Evolutionary conservation across 2,888 invertebrate genomes (phyloP), one percentile per base, ranked within the genome.

Genomic region (Ichneumon xanthorius): DNA sequence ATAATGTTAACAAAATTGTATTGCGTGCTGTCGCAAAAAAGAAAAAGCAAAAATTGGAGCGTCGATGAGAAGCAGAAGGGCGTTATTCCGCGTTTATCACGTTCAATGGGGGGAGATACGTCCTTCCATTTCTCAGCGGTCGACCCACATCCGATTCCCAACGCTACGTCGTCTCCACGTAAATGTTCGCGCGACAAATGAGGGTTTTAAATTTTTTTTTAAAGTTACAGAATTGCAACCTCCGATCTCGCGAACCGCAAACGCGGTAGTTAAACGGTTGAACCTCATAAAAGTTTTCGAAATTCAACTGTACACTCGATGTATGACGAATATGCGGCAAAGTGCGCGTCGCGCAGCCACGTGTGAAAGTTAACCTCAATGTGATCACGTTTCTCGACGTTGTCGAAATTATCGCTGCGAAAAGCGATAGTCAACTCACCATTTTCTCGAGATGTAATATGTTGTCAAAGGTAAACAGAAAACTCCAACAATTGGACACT

Each of bases 341-440:
- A 19, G 48, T 70, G 75, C 55, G 67, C 26, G 58, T 33, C 48
- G 61, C 67, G 61, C 63, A 19, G 68, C 82, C 87, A 88, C 85
- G 85, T 86, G 87, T 50, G n/a, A 53, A 68, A 73, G n/a, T 37
- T 88, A 87, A 86, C 87, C 86, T 87, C 55, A 72, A 50, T 53
- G 22, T 37, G 7, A 58, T n/a, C 26, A 65, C 65, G 79, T 79
- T 73, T 55, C 19, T 3, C 79, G 2, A 68, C 75, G 75, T 75
- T 55, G 16, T 11, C 14, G 5, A 37, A 26, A 65, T 58, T 63
- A 45, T 48, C 9, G 5, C 22, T 19, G 40, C 22, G 14, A 58
- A 58, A 26, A 76, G 48, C 65, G 77, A 63, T 33, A 45, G 0
- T n/a, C 26, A 75, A 88, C 90, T 92, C 88, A 92, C 93, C 93